Conservation (phyloP, 2,797 vertebrate species). For the Cottoperca gobio region DNA sequence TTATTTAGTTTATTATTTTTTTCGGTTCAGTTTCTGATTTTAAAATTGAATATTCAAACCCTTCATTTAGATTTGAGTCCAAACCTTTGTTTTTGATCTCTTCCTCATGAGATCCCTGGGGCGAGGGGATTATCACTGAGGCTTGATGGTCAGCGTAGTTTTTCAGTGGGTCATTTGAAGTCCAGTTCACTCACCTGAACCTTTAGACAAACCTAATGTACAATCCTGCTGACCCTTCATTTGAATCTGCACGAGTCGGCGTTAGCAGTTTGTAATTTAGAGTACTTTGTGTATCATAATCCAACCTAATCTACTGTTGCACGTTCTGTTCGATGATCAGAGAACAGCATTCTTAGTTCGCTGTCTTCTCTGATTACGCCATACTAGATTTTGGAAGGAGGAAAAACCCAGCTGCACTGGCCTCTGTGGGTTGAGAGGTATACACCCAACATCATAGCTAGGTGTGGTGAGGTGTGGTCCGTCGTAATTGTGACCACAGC, state of each 20-base stretch:
- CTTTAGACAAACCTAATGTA: background rate
- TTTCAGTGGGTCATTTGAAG: conserved; percentile 14
- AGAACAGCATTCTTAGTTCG: background rate
- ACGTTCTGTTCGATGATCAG: conserved; percentile 8
- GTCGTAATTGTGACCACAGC: background rate
- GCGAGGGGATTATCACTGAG: conserved; percentile 30
- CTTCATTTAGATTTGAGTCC: background rate
- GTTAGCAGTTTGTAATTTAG: background rate
- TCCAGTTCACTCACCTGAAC: background rate
- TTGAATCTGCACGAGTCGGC: conserved; percentile 20
- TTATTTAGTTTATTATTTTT: background rate
- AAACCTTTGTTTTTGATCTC: conserved; percentile 26
- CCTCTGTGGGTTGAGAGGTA: background rate
- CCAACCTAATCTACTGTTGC: conserved; percentile 35
- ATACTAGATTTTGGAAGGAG: background rate
- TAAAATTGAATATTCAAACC: background rate
- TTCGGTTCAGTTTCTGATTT: background rate
- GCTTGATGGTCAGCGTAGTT: conserved; percentile 17
- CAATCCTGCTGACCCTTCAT: background rate
- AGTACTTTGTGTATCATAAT: conserved; percentile 11
- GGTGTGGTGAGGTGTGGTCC: conserved; percentile 11
- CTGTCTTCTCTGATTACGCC: background rate
- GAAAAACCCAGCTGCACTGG: background rate
- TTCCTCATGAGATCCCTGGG: conserved; percentile 42
- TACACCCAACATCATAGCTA: conserved; percentile 1